Conservation (phyloP, 2,797 vertebrate genomes). For the Falco berigora region DNA sequence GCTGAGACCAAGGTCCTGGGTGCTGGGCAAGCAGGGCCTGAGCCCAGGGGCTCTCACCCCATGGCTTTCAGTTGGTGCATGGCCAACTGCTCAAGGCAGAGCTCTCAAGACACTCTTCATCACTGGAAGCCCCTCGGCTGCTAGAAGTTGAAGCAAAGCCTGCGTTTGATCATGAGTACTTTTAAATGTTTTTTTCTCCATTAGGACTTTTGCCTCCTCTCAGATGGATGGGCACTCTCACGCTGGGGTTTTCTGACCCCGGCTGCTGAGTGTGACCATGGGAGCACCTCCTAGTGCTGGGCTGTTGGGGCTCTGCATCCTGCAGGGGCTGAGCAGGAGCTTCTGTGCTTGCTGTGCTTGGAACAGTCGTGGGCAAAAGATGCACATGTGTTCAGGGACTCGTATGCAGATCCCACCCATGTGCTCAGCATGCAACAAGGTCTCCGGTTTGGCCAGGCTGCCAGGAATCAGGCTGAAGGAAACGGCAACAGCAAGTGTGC, state of each 20-base stretch:
- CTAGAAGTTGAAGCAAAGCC: neutral
- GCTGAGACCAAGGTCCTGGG: neutral
- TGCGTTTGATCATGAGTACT: neutral
- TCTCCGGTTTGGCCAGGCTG: neutral
- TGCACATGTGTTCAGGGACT: fast-evolving
- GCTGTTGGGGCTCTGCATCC: neutral
- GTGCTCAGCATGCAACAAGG: neutral
- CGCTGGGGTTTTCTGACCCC: neutral
- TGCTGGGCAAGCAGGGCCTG: neutral
- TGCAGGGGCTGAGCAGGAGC: neutral
- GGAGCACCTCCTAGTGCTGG: neutral
- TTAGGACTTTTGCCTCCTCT: neutral
- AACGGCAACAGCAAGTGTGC: fast-evolving
- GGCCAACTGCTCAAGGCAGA: neutral
- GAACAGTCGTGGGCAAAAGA: neutral
- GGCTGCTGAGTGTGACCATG: neutral
- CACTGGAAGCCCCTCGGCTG: neutral
- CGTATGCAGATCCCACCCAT: fast-evolving
- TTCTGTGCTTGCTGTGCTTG: neutral
- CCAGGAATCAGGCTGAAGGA: neutral
- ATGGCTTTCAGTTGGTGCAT: fast-evolving
- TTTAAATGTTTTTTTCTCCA: neutral
- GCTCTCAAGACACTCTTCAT: fast-evolving
- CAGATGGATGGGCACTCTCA: fast-evolving
- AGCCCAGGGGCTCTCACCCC: neutral